Evolutionary conservation across 2,113 vertebrate species (phyloP).

Genomic region (Microcebus ravelobensis): DNA sequence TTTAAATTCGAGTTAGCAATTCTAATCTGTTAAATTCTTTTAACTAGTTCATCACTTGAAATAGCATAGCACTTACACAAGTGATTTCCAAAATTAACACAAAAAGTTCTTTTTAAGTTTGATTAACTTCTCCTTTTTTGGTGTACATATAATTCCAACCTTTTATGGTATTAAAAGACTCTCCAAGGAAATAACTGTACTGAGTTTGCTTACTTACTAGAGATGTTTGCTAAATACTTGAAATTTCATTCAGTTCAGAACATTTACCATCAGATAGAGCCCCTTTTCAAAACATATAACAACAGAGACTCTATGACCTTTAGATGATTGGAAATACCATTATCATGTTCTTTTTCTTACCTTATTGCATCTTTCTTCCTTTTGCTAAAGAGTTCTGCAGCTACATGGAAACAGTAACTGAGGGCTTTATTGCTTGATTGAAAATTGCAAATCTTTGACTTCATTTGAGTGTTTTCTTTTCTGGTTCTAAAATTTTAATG

Average conservation of each 20-base stretch:
- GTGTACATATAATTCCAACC: background rate
- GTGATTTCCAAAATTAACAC: background rate
- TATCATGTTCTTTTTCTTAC: background rate
- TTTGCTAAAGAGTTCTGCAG: background rate
- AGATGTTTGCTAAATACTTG: background rate
- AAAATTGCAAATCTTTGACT: background rate
- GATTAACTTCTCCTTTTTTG: background rate
- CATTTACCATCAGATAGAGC: background rate
- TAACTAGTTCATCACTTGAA: background rate
- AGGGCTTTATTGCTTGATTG: background rate
- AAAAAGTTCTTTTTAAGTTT: background rate
- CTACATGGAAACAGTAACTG: background rate
- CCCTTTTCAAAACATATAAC: background rate
- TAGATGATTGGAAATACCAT: background rate
- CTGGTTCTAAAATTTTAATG: slow-evolving; percentile 1
- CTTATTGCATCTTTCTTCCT: background rate
- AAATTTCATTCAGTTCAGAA: background rate
- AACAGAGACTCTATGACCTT: background rate
- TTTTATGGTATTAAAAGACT: background rate
- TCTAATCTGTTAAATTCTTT: background rate
- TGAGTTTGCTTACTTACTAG: background rate
- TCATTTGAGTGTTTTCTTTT: background rate
- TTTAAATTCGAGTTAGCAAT: background rate
- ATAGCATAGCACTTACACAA: background rate
- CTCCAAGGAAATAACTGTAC: background rate